phyloP scores from a whole-genome alignment of 2,797 vertebrate genomes.

The Onychomys arenicola region DNA sequence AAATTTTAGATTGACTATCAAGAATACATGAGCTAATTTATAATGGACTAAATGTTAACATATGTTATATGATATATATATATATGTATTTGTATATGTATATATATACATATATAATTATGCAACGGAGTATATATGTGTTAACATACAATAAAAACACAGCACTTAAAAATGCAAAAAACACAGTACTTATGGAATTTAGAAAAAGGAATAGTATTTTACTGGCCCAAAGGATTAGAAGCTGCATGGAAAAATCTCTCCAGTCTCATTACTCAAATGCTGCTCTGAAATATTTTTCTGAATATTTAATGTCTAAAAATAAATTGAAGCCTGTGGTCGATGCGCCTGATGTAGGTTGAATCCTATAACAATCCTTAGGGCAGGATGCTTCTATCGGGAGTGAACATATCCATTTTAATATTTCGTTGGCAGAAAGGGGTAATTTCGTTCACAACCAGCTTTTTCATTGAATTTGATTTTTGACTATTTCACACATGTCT shows the following conservation, averaged over 20 bases:
- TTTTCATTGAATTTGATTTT: neutral
- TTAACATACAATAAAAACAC: neutral
- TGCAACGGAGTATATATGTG: neutral
- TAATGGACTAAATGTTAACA: constrained; percentile 1
- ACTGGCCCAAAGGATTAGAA: constrained; percentile 32
- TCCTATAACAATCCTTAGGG: neutral
- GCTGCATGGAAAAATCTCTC: constrained; percentile 21
- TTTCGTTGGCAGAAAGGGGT: constrained; percentile 20
- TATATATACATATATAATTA: neutral
- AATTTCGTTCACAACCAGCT: neutral
- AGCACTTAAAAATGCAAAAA: neutral
- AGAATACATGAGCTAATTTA: neutral
- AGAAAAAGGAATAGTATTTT: neutral
- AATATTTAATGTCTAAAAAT: constrained; percentile 59
- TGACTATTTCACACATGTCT: neutral
- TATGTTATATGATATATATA: neutral
- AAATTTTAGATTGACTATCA: constrained; percentile 21
- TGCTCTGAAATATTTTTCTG: constrained; percentile 36
- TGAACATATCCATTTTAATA: constrained; percentile 15
- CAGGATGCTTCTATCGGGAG: constrained; percentile 9
- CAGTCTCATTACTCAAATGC: constrained; percentile 25
- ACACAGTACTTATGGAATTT: neutral
- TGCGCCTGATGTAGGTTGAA: neutral
- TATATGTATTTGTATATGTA: too few relatives aligned
- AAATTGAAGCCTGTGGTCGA: neutral